These are phyloP conservation scores for Alaudala cheleensis DNA, from an alignment of 2,113 vertebrate species.

Conservation along the genomic window DNA sequence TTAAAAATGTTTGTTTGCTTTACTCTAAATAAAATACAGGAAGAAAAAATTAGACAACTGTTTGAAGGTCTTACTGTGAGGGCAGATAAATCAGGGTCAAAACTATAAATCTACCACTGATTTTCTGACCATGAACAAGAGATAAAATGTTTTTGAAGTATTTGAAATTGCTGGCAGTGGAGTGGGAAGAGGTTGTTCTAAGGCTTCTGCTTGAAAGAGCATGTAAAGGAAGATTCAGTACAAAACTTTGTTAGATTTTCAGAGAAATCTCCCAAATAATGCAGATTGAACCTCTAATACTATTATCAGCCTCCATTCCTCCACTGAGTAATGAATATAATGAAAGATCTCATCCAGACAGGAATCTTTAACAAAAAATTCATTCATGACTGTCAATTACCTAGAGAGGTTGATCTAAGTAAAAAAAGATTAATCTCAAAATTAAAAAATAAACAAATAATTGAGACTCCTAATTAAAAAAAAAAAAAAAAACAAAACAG, in stretches of 20 bases:
- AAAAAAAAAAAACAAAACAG: neutral
- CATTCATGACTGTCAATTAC: neutral
- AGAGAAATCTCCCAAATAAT: neutral
- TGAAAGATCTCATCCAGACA: neutral
- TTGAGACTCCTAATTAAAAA: neutral
- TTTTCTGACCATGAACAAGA: neutral
- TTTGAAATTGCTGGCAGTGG: neutral
- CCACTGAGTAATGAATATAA: neutral
- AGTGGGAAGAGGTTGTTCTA: neutral
- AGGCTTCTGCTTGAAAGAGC: neutral
- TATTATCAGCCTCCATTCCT: neutral
- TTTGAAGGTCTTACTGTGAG: neutral
- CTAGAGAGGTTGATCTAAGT: neutral
- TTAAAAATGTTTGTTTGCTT: neutral
- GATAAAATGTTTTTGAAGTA: neutral
- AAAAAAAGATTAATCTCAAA: neutral
- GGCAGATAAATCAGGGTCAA: neutral
- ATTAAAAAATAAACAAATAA: neutral
- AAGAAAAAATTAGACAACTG: fast-evolving
- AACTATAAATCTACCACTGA: neutral
- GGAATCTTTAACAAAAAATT: neutral
- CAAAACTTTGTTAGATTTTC: neutral
- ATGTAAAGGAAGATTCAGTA: neutral
- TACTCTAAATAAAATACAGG: neutral
- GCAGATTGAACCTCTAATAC: neutral